phyloP scores from a whole-genome alignment of 2,113 vertebrate species.

The Xiphophorus couchianus region DNA sequence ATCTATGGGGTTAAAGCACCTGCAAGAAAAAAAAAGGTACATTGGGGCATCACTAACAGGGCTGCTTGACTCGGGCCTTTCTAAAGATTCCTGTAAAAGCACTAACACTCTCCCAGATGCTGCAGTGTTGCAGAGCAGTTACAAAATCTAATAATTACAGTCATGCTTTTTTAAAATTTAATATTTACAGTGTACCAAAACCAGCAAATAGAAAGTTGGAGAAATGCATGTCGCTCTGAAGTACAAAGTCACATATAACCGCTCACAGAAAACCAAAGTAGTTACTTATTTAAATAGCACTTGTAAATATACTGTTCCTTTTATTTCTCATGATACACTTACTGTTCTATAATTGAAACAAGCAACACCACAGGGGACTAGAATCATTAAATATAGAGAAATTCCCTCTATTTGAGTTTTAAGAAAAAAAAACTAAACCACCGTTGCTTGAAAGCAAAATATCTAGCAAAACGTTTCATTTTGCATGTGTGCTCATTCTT shows the following conservation, averaged over 20 bases:
- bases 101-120: background rate
- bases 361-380: conserved; percentile 40
- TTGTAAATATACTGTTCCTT: conserved; percentile 35
- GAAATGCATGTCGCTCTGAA: background rate
- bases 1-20: conserved; percentile 7
- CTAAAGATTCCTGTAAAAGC: background rate
- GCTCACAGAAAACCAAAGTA: conserved; percentile 14
- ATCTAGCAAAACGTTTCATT: background rate
- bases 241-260: conserved; percentile 23
- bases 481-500: background rate
- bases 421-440: conserved; percentile 29
- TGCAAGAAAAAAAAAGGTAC: conserved; percentile 1
- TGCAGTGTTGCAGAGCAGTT: background rate
- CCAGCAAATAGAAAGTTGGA: conserved; percentile 1
- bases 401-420: conserved; percentile 39
- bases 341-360: conserved; percentile 44
- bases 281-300: conserved; percentile 54
- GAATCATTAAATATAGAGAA: conserved; percentile 62
- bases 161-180: background rate
- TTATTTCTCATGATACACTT: conserved; percentile 47
- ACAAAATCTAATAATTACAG: background rate
- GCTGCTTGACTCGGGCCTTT: background rate
- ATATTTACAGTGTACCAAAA: background rate
- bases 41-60: background rate
- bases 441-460: conserved; percentile 16